These are phyloP conservation scores for Hypena proboscidalis DNA, from an alignment of 2,888 invertebrate species.

Conservation along the genomic window DNA sequence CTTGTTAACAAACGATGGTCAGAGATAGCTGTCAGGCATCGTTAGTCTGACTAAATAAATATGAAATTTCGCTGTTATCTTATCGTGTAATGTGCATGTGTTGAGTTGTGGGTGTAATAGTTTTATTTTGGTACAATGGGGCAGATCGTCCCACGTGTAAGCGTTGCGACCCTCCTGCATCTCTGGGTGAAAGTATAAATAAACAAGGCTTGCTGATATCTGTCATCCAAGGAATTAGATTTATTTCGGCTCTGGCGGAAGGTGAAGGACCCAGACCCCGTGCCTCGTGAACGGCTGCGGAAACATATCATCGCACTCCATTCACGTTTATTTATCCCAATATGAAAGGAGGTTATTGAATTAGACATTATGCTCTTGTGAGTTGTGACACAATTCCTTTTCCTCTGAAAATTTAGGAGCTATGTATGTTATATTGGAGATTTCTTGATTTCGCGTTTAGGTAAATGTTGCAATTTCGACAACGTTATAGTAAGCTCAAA, in stretches of 20 bases:
- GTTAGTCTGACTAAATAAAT: slow-evolving; percentile 29
- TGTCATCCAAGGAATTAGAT: slow-evolving; percentile 83
- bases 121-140: slow-evolving; percentile 77
- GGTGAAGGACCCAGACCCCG: slow-evolving; percentile 78
- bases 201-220: slow-evolving; percentile 84
- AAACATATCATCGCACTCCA: slow-evolving; percentile 28
- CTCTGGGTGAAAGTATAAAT: slow-evolving; percentile 80
- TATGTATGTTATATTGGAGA: too few relatives aligned
- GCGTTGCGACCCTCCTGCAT: slow-evolving; percentile 59
- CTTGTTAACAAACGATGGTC: slow-evolving; percentile 29
- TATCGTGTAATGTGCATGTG: slow-evolving; percentile 48
- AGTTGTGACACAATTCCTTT: not conserved
- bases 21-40: slow-evolving; percentile 9
- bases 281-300: slow-evolving; percentile 54
- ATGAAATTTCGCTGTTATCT: slow-evolving; percentile 36
- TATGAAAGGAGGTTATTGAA: slow-evolving; percentile 13
- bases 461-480: too few relatives aligned
- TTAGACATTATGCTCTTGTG: slow-evolving; percentile 12
- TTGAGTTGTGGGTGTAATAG: slow-evolving; percentile 72
- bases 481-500: too few relatives aligned
- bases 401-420: not conserved
- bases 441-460: too few relatives aligned
- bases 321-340: slow-evolving; percentile 22
- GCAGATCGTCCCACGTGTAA: slow-evolving; percentile 69
- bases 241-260: slow-evolving; percentile 80